Conservation (phyloP, 1,140 invertebrate genomes). For the Augochlora pura region DNA sequence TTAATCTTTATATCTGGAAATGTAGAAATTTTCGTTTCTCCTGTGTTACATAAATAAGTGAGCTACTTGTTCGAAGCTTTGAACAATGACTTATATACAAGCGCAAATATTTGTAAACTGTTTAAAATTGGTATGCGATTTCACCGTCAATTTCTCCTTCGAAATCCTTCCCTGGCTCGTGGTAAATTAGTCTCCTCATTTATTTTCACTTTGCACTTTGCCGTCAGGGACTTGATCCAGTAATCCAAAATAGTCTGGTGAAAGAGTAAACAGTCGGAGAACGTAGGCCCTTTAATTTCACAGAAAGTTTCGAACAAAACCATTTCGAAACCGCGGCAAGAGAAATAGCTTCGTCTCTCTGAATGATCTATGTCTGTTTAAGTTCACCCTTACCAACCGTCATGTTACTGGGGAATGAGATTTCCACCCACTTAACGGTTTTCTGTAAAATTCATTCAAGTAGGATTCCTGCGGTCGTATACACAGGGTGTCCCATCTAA, state of each 20-base stretch:
- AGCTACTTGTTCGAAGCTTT: too few species aligned
- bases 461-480: neutral
- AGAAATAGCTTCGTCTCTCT: slow-evolving; percentile 17
- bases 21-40: too few species aligned
- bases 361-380: slow-evolving; percentile 35
- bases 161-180: too few species aligned
- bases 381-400: slow-evolving; percentile 21
- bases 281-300: slow-evolving; percentile 24
- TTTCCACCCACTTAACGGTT: slow-evolving; percentile 20
- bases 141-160: too few species aligned
- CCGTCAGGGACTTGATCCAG: too few species aligned
- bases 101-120: too few species aligned
- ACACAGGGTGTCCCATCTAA: too few species aligned
- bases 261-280: neutral
- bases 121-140: too few species aligned
- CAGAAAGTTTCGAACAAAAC: neutral
- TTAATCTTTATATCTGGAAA: too few species aligned
- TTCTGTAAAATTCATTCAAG: slow-evolving; percentile 32
- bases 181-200: neutral
- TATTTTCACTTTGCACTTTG: too few species aligned
- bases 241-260: neutral
- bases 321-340: slow-evolving; percentile 22
- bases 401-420: neutral
- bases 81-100: too few species aligned
- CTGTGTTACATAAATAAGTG: too few species aligned